A percentile compares a stretch with the other conserved stretches of the same genome.
phyloP scores from a whole-genome alignment of 2,113 vertebrate species.

The Pygoscelis antarcticus region DNA sequence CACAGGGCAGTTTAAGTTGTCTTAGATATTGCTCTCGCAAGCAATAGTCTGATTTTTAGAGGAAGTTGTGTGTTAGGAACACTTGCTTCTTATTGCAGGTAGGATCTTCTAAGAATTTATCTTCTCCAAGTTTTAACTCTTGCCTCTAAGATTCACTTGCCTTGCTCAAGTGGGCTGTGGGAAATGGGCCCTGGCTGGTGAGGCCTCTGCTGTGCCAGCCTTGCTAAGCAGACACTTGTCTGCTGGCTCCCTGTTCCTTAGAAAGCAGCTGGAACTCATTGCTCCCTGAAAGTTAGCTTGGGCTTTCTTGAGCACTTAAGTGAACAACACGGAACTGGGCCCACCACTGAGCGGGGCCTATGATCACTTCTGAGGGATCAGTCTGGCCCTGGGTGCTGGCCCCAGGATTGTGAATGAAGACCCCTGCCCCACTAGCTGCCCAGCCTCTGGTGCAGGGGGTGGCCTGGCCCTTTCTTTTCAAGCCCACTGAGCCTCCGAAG shows the following conservation, averaged over 20 bases:
- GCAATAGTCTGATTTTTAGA: neutral
- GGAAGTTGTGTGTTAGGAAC: neutral
- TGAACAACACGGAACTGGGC: neutral
- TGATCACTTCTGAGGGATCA: neutral
- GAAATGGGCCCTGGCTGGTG: neutral
- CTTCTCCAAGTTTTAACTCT: neutral
- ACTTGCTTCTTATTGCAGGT: neutral
- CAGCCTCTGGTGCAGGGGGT: neutral
- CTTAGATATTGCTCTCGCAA: neutral
- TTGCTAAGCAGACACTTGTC: neutral
- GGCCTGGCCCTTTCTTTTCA: neutral
- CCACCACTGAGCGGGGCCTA: neutral
- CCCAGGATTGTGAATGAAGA: neutral
- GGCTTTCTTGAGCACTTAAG: neutral
- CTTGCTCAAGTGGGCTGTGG: neutral
- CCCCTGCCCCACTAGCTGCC: neutral
- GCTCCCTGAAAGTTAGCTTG: neutral
- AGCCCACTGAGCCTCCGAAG: neutral
- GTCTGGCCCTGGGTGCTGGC: neutral
- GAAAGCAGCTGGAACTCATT: neutral
- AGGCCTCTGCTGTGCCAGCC: neutral
- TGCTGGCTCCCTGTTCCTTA: neutral
- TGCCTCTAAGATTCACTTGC: neutral
- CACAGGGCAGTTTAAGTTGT: neutral
- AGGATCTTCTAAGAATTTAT: neutral